Conservation (phyloP, 2,113 vertebrate species). For the Protomyctophum bolini region DNA sequence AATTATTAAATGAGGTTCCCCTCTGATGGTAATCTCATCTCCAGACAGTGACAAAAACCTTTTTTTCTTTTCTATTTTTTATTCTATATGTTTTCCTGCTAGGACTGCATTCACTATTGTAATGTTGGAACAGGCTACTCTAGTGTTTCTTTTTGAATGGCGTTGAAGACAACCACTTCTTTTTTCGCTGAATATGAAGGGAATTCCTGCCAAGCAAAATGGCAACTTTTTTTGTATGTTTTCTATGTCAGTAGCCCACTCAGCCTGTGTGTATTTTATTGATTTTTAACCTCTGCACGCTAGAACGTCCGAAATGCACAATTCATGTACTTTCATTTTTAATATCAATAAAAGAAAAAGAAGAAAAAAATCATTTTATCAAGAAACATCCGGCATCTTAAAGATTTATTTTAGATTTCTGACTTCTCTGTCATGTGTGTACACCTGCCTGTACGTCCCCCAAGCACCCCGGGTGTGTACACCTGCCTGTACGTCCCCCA, state of each 20-base stretch:
- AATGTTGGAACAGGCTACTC: slow-evolving; percentile 74
- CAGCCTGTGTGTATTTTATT: slow-evolving; percentile 83
- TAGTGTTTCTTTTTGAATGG: slow-evolving; percentile 71
- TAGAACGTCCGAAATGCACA: slow-evolving; percentile 85
- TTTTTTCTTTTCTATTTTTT: slow-evolving; percentile 64
- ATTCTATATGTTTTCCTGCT: slow-evolving; percentile 70
- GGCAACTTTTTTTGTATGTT: slow-evolving; percentile 46
- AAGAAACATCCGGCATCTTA: slow-evolving; percentile 57
- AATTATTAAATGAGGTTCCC: slow-evolving; percentile 56
- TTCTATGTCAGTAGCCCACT: slow-evolving; percentile 77
- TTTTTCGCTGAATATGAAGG: slow-evolving; percentile 75
- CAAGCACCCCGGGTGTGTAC: neutral
- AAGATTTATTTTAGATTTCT: slow-evolving; percentile 11
- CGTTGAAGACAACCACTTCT: slow-evolving; percentile 72
- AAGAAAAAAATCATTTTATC: slow-evolving; percentile 80
- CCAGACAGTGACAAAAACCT: slow-evolving; percentile 46
- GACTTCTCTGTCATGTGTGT: slow-evolving; percentile 29
- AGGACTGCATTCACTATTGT: slow-evolving; percentile 80
- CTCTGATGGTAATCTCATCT: slow-evolving; percentile 24
- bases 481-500: neutral
- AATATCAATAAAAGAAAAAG: slow-evolving; percentile 80
- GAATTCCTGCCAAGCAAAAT: slow-evolving; percentile 64
- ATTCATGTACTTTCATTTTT: slow-evolving; percentile 87
- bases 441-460: neutral
- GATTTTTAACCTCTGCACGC: slow-evolving; percentile 83